Percentiles rank a stretch among this genome's conserved stretches.
These are phyloP conservation scores for Heptranchias perlo DNA, from an alignment of 2,113 vertebrate species.

Conservation along the genomic window DNA sequence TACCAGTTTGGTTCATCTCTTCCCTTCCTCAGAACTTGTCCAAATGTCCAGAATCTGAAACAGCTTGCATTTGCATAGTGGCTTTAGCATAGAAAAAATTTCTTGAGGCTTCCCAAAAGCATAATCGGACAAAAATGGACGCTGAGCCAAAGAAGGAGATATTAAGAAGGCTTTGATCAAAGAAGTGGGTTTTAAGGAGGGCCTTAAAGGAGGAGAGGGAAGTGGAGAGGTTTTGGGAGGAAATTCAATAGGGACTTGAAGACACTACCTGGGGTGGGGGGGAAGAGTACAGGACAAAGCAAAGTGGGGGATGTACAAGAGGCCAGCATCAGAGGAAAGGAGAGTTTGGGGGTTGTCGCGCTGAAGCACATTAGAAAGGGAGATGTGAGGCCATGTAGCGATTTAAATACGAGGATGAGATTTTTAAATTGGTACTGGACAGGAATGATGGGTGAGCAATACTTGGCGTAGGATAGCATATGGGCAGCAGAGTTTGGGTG, in stretches of 20 bases:
- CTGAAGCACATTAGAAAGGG: too few relatives aligned
- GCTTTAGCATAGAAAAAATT: neutral
- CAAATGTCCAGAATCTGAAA: neutral
- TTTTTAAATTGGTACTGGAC: neutral
- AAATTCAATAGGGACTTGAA: neutral
- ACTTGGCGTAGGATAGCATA: neutral
- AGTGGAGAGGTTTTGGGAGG: neutral
- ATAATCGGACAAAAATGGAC: neutral
- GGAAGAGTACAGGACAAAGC: too few relatives aligned
- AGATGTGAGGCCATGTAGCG: neutral
- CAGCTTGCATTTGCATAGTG: neutral
- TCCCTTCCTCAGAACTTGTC: neutral
- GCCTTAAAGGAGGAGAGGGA: too few relatives aligned
- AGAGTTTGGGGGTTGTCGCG: neutral
- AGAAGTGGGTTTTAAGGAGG: too few relatives aligned
- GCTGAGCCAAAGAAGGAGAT: too few relatives aligned
- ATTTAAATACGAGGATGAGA: neutral
- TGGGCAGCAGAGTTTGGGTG: neutral
- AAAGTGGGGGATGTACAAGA: too few relatives aligned
- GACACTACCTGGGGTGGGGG: neutral
- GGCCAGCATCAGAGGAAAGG: neutral
- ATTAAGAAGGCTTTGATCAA: too few relatives aligned
- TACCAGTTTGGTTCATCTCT: too few relatives aligned
- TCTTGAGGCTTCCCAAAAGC: neutral
- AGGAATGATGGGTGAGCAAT: neutral